Evolutionary conservation across 92 coral and sea anemone species (phyloP), one percentile per base, ranked within the genome.

Genomic region (Epizoanthus stellaris): DNA sequence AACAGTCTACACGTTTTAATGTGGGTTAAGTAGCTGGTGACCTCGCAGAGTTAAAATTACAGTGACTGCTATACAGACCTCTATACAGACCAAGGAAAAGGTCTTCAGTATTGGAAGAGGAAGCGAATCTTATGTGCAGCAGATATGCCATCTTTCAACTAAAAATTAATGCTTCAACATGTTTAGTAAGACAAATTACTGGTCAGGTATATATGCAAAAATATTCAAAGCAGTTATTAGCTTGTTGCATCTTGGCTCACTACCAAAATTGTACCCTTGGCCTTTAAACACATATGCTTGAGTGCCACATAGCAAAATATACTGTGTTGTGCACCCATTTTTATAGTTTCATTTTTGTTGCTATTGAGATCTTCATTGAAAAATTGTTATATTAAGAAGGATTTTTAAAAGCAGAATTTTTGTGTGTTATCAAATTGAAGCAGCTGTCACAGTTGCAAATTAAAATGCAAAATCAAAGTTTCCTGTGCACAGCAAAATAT

Each of bases 171-270:
- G 42, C 42, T 19, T 14, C 21, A 0, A 68, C 73, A 68, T 68
- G 47, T 34, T 68, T 68, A 3, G 14, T 40, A 68, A 4, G 73
- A 13, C 23, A 79, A 79, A 75, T 56, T 76, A 76, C 47, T 60
- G 80, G 52, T 63, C 56, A 62, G 71, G 23, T 79, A 30, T 79
- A 79, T 79, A 79, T 79, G 83, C 83, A 79, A 79, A 79, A 79
- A 79, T 79, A 63, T 79, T 63, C 83, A 79, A 79, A 79, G 58
- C 67, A 52, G 49, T 63, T 25, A 64, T 64, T 20, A 79, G 12
- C 52, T 36, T 61, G 49, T 63, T 68, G 52, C 52, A 68, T 25
- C 73, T 68, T 64, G 83, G 72, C 83, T 16, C 30, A 62, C 16
- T 4, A 39, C 49, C 65, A 43, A 77, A 77, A 42, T 61, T 77